phyloP scores from a whole-genome alignment of 2,113 vertebrate species.

The Aptenodytes patagonicus region DNA sequence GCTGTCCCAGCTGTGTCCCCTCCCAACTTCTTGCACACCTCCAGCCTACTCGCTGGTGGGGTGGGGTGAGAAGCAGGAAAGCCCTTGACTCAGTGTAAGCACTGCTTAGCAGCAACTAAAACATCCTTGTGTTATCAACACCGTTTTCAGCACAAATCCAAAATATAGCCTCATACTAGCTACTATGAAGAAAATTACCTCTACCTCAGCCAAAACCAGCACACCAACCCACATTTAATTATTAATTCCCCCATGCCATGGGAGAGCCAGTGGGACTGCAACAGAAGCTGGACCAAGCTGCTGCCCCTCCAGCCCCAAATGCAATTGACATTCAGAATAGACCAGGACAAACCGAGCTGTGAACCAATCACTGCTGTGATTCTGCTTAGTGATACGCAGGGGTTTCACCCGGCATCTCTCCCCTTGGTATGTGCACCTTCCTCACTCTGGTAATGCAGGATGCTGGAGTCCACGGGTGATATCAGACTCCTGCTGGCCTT shows the following conservation, averaged over 20 bases:
- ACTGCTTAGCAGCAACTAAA: no score
- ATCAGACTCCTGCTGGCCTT: fast-evolving
- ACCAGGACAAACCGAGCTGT: fast-evolving
- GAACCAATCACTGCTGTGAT: background rate
- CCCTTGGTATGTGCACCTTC: fast-evolving
- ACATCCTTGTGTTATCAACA: no score
- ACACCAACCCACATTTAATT: background rate
- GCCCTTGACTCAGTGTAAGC: no score
- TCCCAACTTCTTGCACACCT: no score
- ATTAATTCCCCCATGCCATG: background rate
- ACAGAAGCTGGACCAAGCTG: background rate
- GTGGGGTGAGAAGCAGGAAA: no score
- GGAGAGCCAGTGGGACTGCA: background rate
- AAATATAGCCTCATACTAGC: no score
- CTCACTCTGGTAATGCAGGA: fast-evolving
- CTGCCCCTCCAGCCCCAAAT: background rate
- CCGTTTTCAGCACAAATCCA: no score
- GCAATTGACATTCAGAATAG: background rate
- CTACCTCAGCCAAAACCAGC: no score
- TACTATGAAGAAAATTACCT: no score
- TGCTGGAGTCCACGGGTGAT: fast-evolving
- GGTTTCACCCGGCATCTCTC: fast-evolving
- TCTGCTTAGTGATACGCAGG: background rate
- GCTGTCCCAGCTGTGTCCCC: no score
- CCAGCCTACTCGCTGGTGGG: no score